Base-by-base conservation (phyloP, 2,113 vertebrate species). In the Piprites chloris region DNA sequence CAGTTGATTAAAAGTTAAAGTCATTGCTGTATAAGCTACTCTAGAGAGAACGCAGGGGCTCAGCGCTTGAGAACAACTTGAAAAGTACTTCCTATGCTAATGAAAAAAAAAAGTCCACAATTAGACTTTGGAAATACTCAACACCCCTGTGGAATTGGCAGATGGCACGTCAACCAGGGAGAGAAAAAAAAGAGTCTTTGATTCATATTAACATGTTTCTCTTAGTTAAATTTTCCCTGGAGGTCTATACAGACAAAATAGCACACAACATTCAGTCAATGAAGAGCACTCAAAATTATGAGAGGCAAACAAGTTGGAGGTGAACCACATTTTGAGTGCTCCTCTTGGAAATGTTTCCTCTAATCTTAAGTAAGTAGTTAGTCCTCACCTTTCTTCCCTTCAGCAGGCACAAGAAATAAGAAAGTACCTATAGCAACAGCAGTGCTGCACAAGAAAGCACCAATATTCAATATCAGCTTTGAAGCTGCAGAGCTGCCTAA, bases 241-340 rank as follows among this genome's bases (percentile, higher is more conserved):
- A 88, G 95, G 85, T 81, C 47, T 90, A 63, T 44, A 81, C 7
- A 71, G 44, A 52, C 83, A 95, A 95, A 92, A 90, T 5, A 71
- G 49, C 71, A 84, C 42, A 93, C 75, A 94, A 90, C 65, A 92
- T 74, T 89, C 44, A 86, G 82, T 86, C 92, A 91, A 61, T 95
- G 92, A 96, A 95, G 72, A 96, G 90, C 79, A 92, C 95, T 97
- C 82, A 75, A 88, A 93, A 75, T 83, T 74, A 35, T 7, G 49
- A 95, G 90, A 96, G 85, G 85, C 72, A 97, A 95, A 94, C 82
- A 96, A 81, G 83, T 85, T 92, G 61, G 35, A 94, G 41, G 85
- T 94, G 61, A 97, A 94, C 74, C 75, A 66, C 11, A 4, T 65
- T 90, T 80, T 61, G 65, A 94, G 82, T 88, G 68, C 28, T 90